Percentiles rank a stretch among this genome's conserved stretches.
These are phyloP conservation scores for Actenoides hombroni DNA, from an alignment of 2,113 vertebrate genomes.

Conservation along the genomic window DNA sequence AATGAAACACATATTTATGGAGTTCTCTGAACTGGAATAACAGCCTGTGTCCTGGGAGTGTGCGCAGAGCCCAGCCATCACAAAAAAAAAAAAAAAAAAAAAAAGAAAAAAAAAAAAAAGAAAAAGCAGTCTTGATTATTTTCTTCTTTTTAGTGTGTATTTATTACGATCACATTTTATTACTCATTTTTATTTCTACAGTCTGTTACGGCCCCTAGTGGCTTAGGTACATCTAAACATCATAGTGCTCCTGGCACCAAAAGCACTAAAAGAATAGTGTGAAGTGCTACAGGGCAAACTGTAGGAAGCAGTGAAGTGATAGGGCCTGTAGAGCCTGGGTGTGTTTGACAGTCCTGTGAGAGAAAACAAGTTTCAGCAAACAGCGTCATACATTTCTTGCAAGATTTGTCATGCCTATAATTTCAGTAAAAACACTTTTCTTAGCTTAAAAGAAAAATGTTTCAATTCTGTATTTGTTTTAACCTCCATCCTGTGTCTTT, in stretches of 20 bases:
- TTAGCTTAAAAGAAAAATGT: not conserved
- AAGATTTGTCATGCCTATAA: not conserved
- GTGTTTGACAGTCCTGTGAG: not conserved
- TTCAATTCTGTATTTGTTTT: not conserved
- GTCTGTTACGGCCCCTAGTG: conserved; percentile 38
- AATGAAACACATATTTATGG: not conserved
- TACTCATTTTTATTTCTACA: not conserved
- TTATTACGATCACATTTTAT: not conserved
- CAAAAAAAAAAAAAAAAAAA: not conserved
- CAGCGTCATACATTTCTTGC: not conserved
- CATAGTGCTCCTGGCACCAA: not conserved
- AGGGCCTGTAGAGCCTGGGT: not conserved
- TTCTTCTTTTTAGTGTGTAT: not conserved
- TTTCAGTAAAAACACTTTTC: not conserved
- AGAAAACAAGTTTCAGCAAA: conserved; percentile 21
- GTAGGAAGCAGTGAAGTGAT: not conserved
- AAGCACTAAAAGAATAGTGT: not conserved
- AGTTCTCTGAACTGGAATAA: not conserved
- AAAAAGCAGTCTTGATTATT: not conserved
- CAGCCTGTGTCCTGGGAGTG: not conserved
- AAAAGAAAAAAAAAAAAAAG: not conserved
- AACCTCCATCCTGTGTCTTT: not conserved
- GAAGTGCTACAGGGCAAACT: not conserved
- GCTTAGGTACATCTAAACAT: not conserved
- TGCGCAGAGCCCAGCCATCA: not conserved